Percentiles rank a stretch among this genome's conserved stretches.
These are phyloP conservation scores for Serripes groenlandicus DNA, from an alignment of 2,888 invertebrate genomes.

Conservation along the genomic window DNA sequence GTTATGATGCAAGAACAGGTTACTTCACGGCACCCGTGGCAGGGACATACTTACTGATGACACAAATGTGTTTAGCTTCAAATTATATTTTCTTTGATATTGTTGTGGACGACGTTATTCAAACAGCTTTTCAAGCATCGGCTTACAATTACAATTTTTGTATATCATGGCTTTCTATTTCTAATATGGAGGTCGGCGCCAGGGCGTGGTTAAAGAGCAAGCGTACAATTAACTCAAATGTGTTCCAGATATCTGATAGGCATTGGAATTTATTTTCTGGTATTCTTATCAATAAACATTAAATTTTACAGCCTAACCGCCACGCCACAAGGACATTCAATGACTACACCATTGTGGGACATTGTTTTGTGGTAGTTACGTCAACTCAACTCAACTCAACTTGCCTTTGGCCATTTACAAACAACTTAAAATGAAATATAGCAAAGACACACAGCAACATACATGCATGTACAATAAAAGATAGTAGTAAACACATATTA, in stretches of 20 bases:
- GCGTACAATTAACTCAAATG: background rate
- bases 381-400: no score
- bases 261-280: conserved; percentile 2
- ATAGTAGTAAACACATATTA: no score
- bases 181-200: background rate
- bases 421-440: no score
- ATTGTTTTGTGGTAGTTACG: no score
- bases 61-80: conserved; percentile 1
- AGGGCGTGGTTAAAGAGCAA: background rate
- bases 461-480: no score
- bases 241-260: background rate
- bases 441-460: no score
- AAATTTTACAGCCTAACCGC: no score
- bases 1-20: conserved; percentile 14
- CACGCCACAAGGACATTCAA: no score
- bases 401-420: no score
- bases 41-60: conserved; percentile 1
- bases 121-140: background rate
- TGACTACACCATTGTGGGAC: no score
- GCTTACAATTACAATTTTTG: conserved; percentile 13
- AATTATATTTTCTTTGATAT: conserved; percentile 3
- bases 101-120: background rate
- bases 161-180: background rate
- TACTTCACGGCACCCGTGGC: conserved; percentile 29
- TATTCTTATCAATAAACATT: no score